A percentile compares a stretch with the other conserved stretches of the same genome.
These are phyloP conservation scores for Steatocranus sp. DNA, from an alignment of 2,797 vertebrate species.

Conservation along the genomic window DNA sequence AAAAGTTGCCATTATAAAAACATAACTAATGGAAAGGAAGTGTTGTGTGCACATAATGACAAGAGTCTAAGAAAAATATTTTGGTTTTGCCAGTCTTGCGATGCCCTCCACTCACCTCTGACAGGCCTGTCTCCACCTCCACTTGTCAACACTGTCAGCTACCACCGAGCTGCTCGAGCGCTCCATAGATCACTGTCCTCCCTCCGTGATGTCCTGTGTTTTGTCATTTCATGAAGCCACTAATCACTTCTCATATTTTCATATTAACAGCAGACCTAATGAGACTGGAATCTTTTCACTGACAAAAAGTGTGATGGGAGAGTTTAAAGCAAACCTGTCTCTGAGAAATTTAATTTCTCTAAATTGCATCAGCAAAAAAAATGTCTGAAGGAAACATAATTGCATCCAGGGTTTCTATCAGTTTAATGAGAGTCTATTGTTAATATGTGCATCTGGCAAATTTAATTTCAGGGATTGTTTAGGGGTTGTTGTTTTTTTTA, in stretches of 20 bases:
- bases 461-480: background rate
- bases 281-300: background rate
- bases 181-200: slow-evolving; percentile 29
- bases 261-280: background rate
- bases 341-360: background rate
- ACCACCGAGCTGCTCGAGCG: background rate
- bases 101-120: slow-evolving; percentile 18
- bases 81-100: slow-evolving; percentile 4
- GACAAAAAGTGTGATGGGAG: background rate
- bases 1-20: background rate
- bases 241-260: background rate
- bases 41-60: background rate
- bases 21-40: background rate
- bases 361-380: background rate
- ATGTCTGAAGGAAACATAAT: background rate
- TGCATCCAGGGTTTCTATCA: background rate
- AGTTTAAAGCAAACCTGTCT: background rate
- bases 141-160: slow-evolving; percentile 22
- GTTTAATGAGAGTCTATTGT: background rate
- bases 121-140: slow-evolving; percentile 16
- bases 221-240: background rate
- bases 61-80: slow-evolving; percentile 9
- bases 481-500: rapidly evolving
- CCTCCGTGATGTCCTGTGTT: background rate
- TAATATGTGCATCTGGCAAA: background rate